Evolutionary conservation across 2,797 vertebrate genomes (phyloP).

Genomic region (Poeciliopsis paucimaculata): DNA sequence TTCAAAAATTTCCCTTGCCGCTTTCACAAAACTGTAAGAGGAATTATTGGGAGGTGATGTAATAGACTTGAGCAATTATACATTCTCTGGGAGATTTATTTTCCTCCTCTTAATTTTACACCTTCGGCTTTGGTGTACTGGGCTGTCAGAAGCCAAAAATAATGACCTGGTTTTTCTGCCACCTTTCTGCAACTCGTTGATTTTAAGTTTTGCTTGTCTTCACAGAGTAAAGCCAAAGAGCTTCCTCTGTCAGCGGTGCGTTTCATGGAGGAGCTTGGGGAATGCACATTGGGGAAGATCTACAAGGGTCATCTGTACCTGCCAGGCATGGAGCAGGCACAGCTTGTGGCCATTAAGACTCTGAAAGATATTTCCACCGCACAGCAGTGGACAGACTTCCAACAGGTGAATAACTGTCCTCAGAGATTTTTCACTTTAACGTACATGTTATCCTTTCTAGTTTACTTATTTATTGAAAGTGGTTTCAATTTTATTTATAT

Average conservation of each 20-base stretch:
- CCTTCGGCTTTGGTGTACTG: slow-evolving; percentile 13
- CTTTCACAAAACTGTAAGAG: slow-evolving; percentile 24
- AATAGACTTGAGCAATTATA: slow-evolving; percentile 47
- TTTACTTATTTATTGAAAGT: background rate
- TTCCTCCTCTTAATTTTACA: slow-evolving; percentile 7
- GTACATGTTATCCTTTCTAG: background rate
- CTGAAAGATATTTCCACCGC: slow-evolving; percentile 91
- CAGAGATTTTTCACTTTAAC: background rate
- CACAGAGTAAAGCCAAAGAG: slow-evolving; percentile 95
- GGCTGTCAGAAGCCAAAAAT: slow-evolving; percentile 11
- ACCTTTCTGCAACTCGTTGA: slow-evolving; percentile 3
- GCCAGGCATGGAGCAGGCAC: slow-evolving; percentile 96
- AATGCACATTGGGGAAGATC: slow-evolving; percentile 93
- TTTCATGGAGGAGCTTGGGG: slow-evolving; percentile 98
- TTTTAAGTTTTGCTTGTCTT: slow-evolving; percentile 11
- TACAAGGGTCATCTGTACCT: slow-evolving; percentile 98
- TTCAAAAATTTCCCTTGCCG: slow-evolving; percentile 29
- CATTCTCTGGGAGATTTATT: slow-evolving; percentile 24
- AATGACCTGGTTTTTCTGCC: slow-evolving; percentile 22
- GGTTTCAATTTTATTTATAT: background rate
- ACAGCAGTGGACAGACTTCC: slow-evolving; percentile 95
- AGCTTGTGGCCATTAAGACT: slow-evolving; percentile 96
- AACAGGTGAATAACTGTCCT: slow-evolving; percentile 75
- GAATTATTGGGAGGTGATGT: slow-evolving; percentile 50
- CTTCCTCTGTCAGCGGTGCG: slow-evolving; percentile 95